phyloP scores from a whole-genome alignment of 2,113 vertebrate genomes.

The Eleginops maclovinus region DNA sequence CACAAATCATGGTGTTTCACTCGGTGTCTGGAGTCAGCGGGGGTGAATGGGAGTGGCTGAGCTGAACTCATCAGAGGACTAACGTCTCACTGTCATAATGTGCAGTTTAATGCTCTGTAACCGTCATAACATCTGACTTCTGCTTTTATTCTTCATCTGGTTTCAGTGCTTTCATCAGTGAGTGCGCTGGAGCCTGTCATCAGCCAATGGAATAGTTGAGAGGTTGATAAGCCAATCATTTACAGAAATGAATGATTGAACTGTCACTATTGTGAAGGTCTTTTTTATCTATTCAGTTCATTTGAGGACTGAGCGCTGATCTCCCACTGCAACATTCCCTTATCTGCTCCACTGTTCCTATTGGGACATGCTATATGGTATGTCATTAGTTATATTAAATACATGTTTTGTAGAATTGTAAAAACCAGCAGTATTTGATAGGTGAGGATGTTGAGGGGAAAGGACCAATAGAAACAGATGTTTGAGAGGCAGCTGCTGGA shows the following conservation, averaged over 20 bases:
- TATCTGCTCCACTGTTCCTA: too few species aligned
- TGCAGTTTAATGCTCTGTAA: too few species aligned
- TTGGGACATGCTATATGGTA: background rate
- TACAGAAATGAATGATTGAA: background rate
- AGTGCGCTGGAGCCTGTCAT: background rate
- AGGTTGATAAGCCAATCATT: background rate
- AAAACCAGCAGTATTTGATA: slow-evolving; percentile 1
- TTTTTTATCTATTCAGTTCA: background rate
- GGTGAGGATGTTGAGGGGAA: background rate
- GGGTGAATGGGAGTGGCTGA: background rate
- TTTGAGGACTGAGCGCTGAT: background rate
- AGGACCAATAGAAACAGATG: background rate
- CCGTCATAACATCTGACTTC: background rate
- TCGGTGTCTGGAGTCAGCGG: background rate
- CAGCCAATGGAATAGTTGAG: background rate
- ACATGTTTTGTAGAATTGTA: background rate
- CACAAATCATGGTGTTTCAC: background rate
- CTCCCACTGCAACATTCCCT: background rate
- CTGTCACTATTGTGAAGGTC: background rate
- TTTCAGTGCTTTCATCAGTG: background rate
- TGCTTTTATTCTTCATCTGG: background rate
- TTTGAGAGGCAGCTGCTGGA: too few species aligned
- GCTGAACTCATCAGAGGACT: too few species aligned
- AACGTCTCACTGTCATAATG: too few species aligned
- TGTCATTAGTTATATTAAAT: background rate